Conservation (phyloP, 2,797 vertebrate genomes). For the Tragelaphus eurycerus region DNA sequence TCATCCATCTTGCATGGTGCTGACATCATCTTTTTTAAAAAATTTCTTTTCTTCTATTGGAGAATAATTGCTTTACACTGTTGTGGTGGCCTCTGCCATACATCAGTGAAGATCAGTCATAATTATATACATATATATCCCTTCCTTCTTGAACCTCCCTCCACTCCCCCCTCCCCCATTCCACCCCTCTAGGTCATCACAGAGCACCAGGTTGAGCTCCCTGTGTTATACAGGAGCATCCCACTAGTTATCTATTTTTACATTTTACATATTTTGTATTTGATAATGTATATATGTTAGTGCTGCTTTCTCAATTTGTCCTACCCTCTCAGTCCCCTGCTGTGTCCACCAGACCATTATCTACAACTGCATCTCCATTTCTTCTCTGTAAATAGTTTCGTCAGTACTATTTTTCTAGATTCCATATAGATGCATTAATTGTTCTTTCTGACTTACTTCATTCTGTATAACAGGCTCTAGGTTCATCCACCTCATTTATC, state of each 20-base stretch:
- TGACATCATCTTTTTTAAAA: neutral
- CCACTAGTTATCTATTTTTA: neutral
- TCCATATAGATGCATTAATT: neutral
- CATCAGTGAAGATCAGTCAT: neutral
- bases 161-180: accelerated
- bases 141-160: neutral
- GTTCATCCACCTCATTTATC: neutral
- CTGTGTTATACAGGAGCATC: neutral
- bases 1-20: neutral
- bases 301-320: neutral
- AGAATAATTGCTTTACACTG: neutral
- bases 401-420: neutral
- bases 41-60: neutral
- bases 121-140: neutral
- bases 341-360: neutral
- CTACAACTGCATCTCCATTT: neutral
- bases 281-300: neutral
- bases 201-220: neutral
- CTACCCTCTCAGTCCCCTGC: neutral
- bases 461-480: neutral
- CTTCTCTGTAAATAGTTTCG: neutral
- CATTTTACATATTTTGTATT: neutral
- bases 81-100: neutral
- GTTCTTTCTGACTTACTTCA: neutral
- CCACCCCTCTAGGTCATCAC: neutral